phyloP scores from a whole-genome alignment of 2,888 invertebrate species.

The Onthophagus sagittarius region DNA sequence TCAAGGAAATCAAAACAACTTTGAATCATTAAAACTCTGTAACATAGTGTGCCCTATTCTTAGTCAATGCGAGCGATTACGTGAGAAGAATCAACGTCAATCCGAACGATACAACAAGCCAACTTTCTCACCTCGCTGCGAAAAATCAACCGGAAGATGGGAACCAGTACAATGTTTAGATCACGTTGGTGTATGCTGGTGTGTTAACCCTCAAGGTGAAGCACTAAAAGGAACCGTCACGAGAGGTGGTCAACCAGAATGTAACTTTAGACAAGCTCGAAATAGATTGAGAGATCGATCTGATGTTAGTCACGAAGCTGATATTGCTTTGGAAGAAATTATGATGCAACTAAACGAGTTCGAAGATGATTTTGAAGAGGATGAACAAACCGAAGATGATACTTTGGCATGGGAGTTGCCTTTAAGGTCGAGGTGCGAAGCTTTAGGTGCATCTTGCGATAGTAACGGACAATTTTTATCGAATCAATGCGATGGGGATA shows the following conservation, averaged over 20 bases:
- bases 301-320: conserved; percentile 47
- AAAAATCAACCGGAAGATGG: conserved; percentile 70
- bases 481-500: conserved; percentile 64
- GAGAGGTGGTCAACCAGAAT: conserved; percentile 69
- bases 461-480: conserved; percentile 68
- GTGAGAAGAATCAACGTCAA: conserved; percentile 72
- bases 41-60: conserved; percentile 75
- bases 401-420: conserved; percentile 37
- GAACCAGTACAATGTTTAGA: conserved; percentile 78
- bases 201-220: conserved; percentile 77
- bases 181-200: conserved; percentile 79
- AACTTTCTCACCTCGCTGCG: conserved; percentile 75
- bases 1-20: conserved; percentile 81
- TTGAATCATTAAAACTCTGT: conserved; percentile 75
- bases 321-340: conserved; percentile 65
- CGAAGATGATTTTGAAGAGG: conserved; percentile 48
- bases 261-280: conserved; percentile 77
- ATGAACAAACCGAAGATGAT: conserved; percentile 41
- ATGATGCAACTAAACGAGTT: conserved; percentile 61
- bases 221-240: conserved; percentile 77
- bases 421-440: conserved; percentile 47
- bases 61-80: conserved; percentile 74
- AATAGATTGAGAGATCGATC: conserved; percentile 48
- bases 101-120: conserved; percentile 69
- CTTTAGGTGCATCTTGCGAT: conserved; percentile 58